Evolutionary conservation across 2,113 vertebrate genomes (phyloP).

Genomic region (Pygoscelis antarcticus): DNA sequence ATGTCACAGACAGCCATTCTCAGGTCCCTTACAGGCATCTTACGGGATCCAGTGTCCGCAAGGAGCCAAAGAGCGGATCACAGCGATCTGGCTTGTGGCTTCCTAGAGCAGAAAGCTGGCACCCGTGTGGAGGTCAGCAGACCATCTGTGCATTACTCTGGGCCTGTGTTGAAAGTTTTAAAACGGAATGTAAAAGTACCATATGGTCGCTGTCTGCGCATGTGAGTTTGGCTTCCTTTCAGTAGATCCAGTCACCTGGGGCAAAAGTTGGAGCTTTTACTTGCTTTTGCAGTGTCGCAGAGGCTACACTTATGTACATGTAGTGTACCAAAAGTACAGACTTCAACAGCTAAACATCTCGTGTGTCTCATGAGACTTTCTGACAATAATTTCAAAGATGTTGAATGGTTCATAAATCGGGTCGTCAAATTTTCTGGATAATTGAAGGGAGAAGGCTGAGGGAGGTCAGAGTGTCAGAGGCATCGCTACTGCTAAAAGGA

Average conservation of each 20-base stretch:
- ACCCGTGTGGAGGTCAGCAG: neutral
- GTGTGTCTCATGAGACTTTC: neutral
- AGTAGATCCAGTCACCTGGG: no score
- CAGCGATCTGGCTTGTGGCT: neutral
- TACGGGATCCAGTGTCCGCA: neutral
- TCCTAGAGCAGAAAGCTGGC: neutral
- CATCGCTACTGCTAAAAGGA: neutral
- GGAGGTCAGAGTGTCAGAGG: neutral
- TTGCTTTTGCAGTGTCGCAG: neutral
- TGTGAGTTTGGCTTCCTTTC: neutral
- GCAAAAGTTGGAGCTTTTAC: neutral
- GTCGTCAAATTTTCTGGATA: neutral
- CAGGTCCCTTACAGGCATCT: rapidly evolving
- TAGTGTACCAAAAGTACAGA: neutral
- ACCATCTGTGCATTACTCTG: neutral
- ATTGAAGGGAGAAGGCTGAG: neutral
- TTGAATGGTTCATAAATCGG: neutral
- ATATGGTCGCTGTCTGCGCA: rapidly evolving
- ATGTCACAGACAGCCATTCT: rapidly evolving
- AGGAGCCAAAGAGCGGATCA: neutral
- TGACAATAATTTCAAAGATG: neutral
- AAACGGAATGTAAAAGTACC: neutral
- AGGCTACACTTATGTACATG: neutral
- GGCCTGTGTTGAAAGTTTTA: neutral
- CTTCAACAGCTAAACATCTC: neutral